Evolutionary conservation across 2,797 vertebrate species (phyloP), one percentile per base, ranked within the genome.

Genomic region (Scleropages formosus): DNA sequence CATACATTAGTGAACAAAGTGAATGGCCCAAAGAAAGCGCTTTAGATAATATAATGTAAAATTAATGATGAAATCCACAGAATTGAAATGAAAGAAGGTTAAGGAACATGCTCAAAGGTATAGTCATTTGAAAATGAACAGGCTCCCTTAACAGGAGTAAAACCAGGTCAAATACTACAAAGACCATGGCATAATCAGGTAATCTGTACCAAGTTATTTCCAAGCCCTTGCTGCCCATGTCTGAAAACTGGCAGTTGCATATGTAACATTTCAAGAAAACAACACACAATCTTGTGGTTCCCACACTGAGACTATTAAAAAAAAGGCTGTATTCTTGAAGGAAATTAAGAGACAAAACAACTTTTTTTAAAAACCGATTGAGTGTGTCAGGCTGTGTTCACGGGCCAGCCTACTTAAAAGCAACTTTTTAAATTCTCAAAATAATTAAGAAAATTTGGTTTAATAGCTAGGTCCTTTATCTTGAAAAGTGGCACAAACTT

Each of bases 61-160:
- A 87, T 85, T 87, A 90, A 90, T 92, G 90, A 92, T 93, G 91
- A 92, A 93, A 92, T 92, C 91, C 85, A 85, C 88, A 83, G 88
- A 18, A 86, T 84, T 86, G 85, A 88, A 91, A 92, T 91, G 92
- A 93, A 93, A 93, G 90, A 88, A 24, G 73, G 11, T 24, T 66
- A 70, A 49, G 46, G 74, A 80, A 84, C 78, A 74, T 90, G 87
- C 92, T 91, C 89, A 91, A 91, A 92, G 89, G 89, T 91, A 88
- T 92, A 87, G 88, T 89, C 89, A 86, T 85, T 87, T 88, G 88
- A 86, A 90, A 82, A 85, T 83, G 84, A 88, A 88, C 79, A 86
- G 85, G 85, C 85, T 84, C 88, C 85, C 81, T 86, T 3, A 86
- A 88, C 86, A 90, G 88, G 85, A 77, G 75, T 86, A 89, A 89